phyloP scores from a whole-genome alignment of 2,797 vertebrate species.

The Octomys mimax region DNA sequence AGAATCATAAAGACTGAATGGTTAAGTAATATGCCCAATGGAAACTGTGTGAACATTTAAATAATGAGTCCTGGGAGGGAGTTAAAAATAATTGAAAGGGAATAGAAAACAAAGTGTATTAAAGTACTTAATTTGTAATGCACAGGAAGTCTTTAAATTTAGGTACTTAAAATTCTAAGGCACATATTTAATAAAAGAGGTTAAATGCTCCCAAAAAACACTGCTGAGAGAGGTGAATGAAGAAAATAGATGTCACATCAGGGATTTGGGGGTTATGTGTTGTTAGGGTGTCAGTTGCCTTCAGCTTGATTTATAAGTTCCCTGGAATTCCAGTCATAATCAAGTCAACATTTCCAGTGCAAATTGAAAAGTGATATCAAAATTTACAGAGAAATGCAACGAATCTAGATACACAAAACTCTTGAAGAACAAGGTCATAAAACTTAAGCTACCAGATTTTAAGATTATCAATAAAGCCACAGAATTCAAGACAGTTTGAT shows the following conservation, averaged over 20 bases:
- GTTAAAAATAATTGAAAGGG: slow-evolving; percentile 14
- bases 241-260: not conserved
- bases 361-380: not conserved
- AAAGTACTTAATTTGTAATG: not conserved
- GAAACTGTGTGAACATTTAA: not conserved
- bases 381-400: not conserved
- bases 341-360: not conserved
- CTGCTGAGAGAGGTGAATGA: not conserved
- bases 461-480: not conserved
- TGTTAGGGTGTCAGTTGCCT: not conserved
- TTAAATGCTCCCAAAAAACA: not conserved
- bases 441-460: not conserved
- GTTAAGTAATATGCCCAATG: not conserved
- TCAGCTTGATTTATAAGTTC: not conserved
- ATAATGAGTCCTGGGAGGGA: not conserved
- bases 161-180: not conserved
- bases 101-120: not conserved
- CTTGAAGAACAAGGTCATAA: not conserved
- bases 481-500: not conserved
- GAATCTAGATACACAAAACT: not conserved
- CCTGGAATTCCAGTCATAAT: not conserved
- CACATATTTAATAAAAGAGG: not conserved
- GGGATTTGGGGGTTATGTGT: not conserved
- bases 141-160: slow-evolving; percentile 7
- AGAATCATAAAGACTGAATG: not conserved